Base-by-base conservation (phyloP, 1,140 invertebrate genomes). In the Trichonephila clavipes region DNA sequence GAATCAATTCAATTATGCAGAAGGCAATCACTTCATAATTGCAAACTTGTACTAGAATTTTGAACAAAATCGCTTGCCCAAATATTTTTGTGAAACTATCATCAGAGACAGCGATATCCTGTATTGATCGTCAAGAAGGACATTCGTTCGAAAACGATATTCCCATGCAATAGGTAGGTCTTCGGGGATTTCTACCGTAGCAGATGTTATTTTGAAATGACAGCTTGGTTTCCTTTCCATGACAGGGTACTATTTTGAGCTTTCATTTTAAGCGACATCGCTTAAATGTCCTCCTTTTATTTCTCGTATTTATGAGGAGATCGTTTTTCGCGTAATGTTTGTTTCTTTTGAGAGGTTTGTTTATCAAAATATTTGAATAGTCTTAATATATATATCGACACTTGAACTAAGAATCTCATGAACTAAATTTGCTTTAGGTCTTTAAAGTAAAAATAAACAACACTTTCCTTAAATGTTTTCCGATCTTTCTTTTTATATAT, bases 151-250 rank as follows among this genome's bases (percentile, higher is more conserved):
- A 83, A 83, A 82, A 83, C 21, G 44, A 44, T 83, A 40, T 83
- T 83, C 58, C 58, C 40, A 51, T 59, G 51, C 81, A 83, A 44
- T 51, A 59, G 44, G 81, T 58, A 21, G 44, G 44, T 21, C 58
- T 59, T 83, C 40, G 81, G 7, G 51, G 81, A 83, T 83, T 83
- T 59, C 81, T 83, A 44, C n/a, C 81, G 21, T 14, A n/a, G 51
- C 40, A 58, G 24, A 83, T 83, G 81, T 83, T 83, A 19, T 83
- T 83, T 83, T 24, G 24, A 83, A 51, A 40, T 83, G 81, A 58
- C 81, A 83, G 81, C 58, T 83, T 8, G 81, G 81, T 83, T 58
- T 83, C 21, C 81, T 18, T 51, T 59, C 10, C 24, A 18, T 83
- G 81, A 83, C 81, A 83, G 81, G 44, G 14, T 51, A 40, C 21